A percentile compares a stretch with the other conserved stretches of the same genome.
phyloP scores from a whole-genome alignment of 1,140 invertebrate species.

The Lordiphosa mommai region DNA sequence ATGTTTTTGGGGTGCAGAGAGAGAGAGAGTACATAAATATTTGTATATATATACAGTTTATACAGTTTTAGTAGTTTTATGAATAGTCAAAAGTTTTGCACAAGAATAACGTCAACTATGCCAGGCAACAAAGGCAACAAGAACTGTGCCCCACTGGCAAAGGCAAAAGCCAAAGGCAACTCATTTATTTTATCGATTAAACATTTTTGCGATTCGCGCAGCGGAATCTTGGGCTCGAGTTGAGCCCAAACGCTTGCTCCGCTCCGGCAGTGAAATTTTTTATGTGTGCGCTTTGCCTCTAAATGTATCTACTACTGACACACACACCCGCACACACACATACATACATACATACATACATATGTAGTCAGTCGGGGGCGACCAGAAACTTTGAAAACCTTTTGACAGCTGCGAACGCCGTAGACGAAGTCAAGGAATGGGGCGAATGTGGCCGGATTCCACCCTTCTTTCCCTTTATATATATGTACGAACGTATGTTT shows the following conservation, averaged over 20 bases:
- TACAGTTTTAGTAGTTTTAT: slow-evolving; percentile 14
- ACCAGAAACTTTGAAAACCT: slow-evolving; percentile 62
- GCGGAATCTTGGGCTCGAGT: slow-evolving; percentile 64
- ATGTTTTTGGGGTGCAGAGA: slow-evolving; percentile 7
- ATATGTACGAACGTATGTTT: too few species aligned
- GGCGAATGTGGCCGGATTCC: slow-evolving; percentile 19
- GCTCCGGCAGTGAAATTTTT: slow-evolving; percentile 23
- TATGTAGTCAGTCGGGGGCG: slow-evolving; percentile 30
- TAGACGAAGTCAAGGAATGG: not conserved
- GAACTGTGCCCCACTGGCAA: slow-evolving; percentile 53
- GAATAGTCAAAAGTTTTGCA: slow-evolving; percentile 44
- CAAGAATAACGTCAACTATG: slow-evolving; percentile 68
- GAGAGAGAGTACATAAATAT: slow-evolving; percentile 32
- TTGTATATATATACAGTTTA: too few species aligned
- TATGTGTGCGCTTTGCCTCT: slow-evolving; percentile 39
- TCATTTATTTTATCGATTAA: slow-evolving; percentile 78
- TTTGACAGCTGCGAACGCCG: slow-evolving; percentile 62
- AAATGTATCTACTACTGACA: slow-evolving; percentile 76
- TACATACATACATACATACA: not conserved
- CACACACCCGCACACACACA: slow-evolving; percentile 16
- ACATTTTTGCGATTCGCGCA: slow-evolving; percentile 77
- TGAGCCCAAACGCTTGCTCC: slow-evolving; percentile 8
- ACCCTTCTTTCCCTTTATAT: slow-evolving; percentile 13
- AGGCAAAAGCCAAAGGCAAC: slow-evolving; percentile 50
- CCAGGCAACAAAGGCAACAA: slow-evolving; percentile 21